These are phyloP conservation scores for Diplosoma virens DNA, from an alignment of 23 tunicate species.

Conservation along the genomic window DNA sequence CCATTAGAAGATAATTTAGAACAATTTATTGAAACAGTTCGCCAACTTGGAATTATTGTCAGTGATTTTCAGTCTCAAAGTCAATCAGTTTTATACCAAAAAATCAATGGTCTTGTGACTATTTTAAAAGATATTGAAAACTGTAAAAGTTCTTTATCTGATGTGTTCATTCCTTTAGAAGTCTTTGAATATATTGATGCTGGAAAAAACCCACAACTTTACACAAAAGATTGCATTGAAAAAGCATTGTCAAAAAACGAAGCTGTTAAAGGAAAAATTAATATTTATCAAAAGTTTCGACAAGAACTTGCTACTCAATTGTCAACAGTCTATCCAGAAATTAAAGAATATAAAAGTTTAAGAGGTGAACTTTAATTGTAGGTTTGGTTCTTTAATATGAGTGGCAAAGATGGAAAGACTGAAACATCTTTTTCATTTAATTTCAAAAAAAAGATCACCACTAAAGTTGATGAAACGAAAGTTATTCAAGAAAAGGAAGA, in stretches of 20 bases:
- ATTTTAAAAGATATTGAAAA: slow-evolving; percentile 76
- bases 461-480: slow-evolving; percentile 64
- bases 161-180: slow-evolving; percentile 74
- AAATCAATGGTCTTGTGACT: slow-evolving; percentile 61
- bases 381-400: not conserved
- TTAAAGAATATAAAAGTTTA: slow-evolving; percentile 59
- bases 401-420: not conserved
- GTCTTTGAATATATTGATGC: slow-evolving; percentile 90
- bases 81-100: slow-evolving; percentile 72
- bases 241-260: slow-evolving; percentile 87
- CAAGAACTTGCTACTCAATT: slow-evolving; percentile 57
- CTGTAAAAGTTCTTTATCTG: slow-evolving; percentile 42
- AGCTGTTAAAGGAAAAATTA: slow-evolving; percentile 86
- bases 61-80: slow-evolving; percentile 92
- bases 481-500: slow-evolving; percentile 31
- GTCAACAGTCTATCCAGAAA: slow-evolving; percentile 65
- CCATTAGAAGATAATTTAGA: slow-evolving; percentile 70
- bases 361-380: slow-evolving; percentile 25
- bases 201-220: slow-evolving; percentile 86
- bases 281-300: slow-evolving; percentile 77
- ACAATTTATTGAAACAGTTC: slow-evolving; percentile 84
- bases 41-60: slow-evolving; percentile 78
- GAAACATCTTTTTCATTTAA: slow-evolving; percentile 59
- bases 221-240: slow-evolving; percentile 92
- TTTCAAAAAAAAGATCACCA: slow-evolving; percentile 73